Evolutionary conservation across 2,888 invertebrate species (phyloP).

Genomic region (Macrophya annulata): DNA sequence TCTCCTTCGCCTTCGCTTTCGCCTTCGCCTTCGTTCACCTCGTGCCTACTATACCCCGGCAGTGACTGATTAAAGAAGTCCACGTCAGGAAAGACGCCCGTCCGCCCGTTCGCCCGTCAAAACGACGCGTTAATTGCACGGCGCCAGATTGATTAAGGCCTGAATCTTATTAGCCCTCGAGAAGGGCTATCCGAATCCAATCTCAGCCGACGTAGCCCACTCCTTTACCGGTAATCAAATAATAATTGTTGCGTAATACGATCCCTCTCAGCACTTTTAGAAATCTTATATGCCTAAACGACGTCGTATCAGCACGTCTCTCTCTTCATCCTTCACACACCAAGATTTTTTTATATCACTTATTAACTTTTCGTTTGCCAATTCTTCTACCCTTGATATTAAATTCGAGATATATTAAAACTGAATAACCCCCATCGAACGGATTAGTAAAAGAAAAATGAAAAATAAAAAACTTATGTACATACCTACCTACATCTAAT

Average conservation of each 20-base stretch:
- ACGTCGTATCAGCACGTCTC: not conserved
- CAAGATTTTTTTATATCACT: not conserved
- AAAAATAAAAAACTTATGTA: not conserved
- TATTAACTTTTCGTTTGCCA: not conserved
- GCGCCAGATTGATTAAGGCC: constrained; percentile 74
- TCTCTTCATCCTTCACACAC: not conserved
- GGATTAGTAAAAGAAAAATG: not conserved
- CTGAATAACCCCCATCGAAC: not conserved
- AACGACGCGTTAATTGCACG: constrained; percentile 72
- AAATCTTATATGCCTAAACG: constrained; percentile 27
- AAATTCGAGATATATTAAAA: not conserved
- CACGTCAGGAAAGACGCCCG: constrained; percentile 69
- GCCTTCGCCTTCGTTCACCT: constrained; percentile 37
- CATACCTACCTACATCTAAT: constrained; percentile 19
- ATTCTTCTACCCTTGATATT: not conserved
- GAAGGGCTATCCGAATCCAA: constrained; percentile 64
- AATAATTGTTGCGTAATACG: constrained; percentile 54
- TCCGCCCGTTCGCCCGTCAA: constrained; percentile 68
- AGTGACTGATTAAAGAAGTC: constrained; percentile 76
- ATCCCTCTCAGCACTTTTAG: constrained; percentile 41
- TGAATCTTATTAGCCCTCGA: constrained; percentile 64
- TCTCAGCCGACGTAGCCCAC: constrained; percentile 58
- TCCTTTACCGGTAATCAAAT: constrained; percentile 53
- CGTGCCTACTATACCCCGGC: constrained; percentile 61
- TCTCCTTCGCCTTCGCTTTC: no score